Evolutionary conservation across 2,888 invertebrate species (phyloP), one percentile per base, ranked within the genome.

Genomic region (Brachyptera putata): DNA sequence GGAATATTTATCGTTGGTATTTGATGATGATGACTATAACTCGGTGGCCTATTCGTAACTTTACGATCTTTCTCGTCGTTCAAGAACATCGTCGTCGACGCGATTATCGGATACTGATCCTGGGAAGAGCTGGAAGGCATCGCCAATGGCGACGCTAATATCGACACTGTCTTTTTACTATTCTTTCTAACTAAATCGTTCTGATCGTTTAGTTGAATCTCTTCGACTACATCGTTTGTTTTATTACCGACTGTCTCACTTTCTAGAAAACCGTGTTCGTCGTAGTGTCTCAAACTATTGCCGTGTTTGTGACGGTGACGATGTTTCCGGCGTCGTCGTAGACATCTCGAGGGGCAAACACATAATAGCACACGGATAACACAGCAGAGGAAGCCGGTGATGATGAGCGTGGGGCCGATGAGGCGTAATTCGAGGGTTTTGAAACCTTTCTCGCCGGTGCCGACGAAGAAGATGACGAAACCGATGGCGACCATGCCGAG

Each of bases 381-480:
- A 77, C 91, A 91, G 77, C 90, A 90, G 67, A 89, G 80, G 69
- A 91, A 81, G 68, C 92, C 92, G 69, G 89, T 82, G 70, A 82
- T 84, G 73, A 88, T 84, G 69, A 89, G 82, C 64, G 89, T 87
- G 64, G 92, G 92, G 65, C 93, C 93, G 75, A 92, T 90, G 71
- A 92, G 81, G 69, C 91, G 84, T 68, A 93, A 79, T 73, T 91
- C 91, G 66, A 89, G 84, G 66, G 92, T 91, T 77, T 85, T 90
- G 83, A 87, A 91, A 77, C 85, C 82, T 77, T 91, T 91, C 78
- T 92, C 92, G 70, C 92, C 92, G 66, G 91, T 90, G 68, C 91
- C 92, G 66, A 92, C 91, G 78, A 92, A 91, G 73, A 90, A 89
- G 69, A 92, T 89, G 69, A 92, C 88, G 70, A 91, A 84, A 60